Base-by-base conservation (phyloP, 1,140 invertebrate genomes). In the Macrostomum lignano region DNA sequence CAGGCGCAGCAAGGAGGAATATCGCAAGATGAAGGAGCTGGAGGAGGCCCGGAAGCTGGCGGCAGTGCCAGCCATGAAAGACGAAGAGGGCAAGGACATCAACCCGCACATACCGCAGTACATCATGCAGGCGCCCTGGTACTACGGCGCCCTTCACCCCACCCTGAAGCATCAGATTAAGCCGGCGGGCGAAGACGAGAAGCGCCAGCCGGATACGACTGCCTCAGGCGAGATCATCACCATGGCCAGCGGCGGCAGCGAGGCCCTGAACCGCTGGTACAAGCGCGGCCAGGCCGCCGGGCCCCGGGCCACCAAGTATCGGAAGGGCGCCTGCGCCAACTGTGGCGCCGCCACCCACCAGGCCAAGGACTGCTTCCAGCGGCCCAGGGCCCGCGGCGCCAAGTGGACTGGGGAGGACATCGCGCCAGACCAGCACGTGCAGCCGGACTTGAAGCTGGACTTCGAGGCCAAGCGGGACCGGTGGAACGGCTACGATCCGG, bases 41-140 rank as follows among this genome's bases (percentile, higher is more conserved):
- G 91, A 98, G 60, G 88, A 96, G 57, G 82, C 82, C 3, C 65
- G 91, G 48, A 98, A 98, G 52, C 82, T 81, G 39, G 91, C 91
- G 50, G 91, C 79, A 45, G 86, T 79, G 2, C 86, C 88, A 14
- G 91, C 91, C 37, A 84, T 84, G 46, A 79, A 94, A 3, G 91
- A 98, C 58, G 84, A 96, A 58, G 79, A 88, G 56, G 88, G 84
- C 42, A 64, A 63, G 48, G 91, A 98, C 49, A 98, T 98, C 26
- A 98, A 98, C 63, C 91, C 91, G 2, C 91, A 98, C 45, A 96
- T 99, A 50, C 91, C 91, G 0, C 86, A 96, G 52, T 99, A 98
- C 47, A 99, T 98, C 46, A 79, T 86, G 37, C 71, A 77, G 38
- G 84, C 84, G 1, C 91, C 91, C 1, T 98, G 91, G 91, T 98